Percentiles rank a stretch among this genome's conserved stretches.
Evolutionary conservation across 2,797 vertebrate genomes (phyloP).

Genomic region (Esox lucius): DNA sequence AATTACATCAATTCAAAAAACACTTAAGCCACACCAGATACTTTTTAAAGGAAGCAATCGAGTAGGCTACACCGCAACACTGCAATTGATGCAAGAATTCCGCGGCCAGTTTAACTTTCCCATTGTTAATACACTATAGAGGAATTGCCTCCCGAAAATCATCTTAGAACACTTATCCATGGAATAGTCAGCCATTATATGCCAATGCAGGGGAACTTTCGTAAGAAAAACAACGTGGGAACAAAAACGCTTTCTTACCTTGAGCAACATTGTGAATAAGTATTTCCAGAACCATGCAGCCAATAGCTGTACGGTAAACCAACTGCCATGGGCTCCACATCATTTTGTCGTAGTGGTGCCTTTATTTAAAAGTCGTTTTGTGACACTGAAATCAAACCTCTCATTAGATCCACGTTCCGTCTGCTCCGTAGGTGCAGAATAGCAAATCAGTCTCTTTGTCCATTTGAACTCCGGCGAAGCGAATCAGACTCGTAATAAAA

Average conservation of each 20-base stretch:
- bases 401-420: slow-evolving; percentile 14
- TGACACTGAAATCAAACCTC: background rate
- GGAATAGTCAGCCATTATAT: background rate
- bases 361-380: background rate
- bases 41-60: background rate
- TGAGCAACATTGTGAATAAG: slow-evolving; percentile 42
- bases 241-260: slow-evolving; percentile 56
- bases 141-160: background rate
- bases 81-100: background rate
- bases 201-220: background rate
- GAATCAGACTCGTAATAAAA: background rate
- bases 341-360: slow-evolving; percentile 27
- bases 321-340: slow-evolving; percentile 63
- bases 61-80: background rate
- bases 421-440: slow-evolving; percentile 11
- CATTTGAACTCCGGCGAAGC: slow-evolving; percentile 28
- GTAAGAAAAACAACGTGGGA: background rate
- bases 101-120: background rate
- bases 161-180: too few relatives aligned
- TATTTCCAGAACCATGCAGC: slow-evolving; percentile 61
- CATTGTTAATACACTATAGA: background rate
- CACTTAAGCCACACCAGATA: background rate
- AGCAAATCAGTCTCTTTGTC: slow-evolving; percentile 27
- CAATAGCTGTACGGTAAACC: slow-evolving; percentile 50
- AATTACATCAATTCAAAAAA: background rate